These are phyloP conservation scores for Phortica okadai DNA, from an alignment of 2,888 invertebrate genomes.

Conservation along the genomic window DNA sequence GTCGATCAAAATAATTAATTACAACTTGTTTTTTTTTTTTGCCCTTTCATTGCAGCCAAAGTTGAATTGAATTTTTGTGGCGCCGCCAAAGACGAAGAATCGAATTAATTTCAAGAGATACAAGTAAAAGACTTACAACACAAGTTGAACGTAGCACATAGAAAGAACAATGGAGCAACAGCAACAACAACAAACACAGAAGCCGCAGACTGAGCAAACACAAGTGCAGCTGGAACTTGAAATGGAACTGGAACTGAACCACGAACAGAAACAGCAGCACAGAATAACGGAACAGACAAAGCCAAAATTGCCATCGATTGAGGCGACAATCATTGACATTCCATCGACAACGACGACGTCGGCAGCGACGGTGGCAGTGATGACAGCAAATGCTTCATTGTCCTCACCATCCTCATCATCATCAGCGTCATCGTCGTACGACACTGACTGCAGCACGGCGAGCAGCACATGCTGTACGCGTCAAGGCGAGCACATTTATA, in stretches of 20 bases:
- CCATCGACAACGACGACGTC: conserved; percentile 51
- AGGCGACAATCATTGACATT: conserved; percentile 73
- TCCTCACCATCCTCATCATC: conserved; percentile 47
- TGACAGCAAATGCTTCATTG: conserved; percentile 22
- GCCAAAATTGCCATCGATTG: conserved; percentile 49
- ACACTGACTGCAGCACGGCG: conserved; percentile 72
- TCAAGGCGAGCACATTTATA: conserved; percentile 71
- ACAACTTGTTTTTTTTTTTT: conserved; percentile 42
- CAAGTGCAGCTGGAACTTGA: conserved; percentile 51
- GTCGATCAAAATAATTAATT: conserved; percentile 59
- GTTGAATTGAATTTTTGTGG: conserved; percentile 44
- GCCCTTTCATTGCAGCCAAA: conserved; percentile 39
- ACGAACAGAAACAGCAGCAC: conserved; percentile 9
- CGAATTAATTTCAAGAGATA: conserved; percentile 44
- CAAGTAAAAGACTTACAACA: conserved; percentile 53
- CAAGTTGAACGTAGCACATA: conserved; percentile 44
- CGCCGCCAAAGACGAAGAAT: conserved; percentile 42
- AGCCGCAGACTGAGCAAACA: conserved; percentile 25
- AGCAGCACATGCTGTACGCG: conserved; percentile 73
- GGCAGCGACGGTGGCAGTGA: conserved; percentile 33
- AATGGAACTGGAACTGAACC: conserved; percentile 30
- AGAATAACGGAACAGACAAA: conserved; percentile 32
- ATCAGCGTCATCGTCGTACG: conserved; percentile 62
- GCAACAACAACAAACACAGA: conserved; percentile 6
- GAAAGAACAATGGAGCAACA: conserved; percentile 36